phyloP scores from a whole-genome alignment of 2,113 vertebrate genomes.

The Plecotus auritus region DNA sequence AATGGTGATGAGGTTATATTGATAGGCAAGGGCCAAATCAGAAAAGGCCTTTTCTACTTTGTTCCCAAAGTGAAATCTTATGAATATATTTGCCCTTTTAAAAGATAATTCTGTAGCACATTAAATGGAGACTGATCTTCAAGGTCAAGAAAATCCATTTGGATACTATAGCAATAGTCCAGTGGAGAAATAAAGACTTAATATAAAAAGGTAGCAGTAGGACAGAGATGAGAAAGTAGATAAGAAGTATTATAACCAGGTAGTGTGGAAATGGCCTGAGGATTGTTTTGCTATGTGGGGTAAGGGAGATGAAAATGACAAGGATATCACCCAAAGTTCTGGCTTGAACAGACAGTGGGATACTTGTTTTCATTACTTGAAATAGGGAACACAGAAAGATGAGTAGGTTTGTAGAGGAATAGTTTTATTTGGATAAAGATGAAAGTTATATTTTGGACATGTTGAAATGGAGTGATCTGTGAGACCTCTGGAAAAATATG shows the following conservation, averaged over 20 bases:
- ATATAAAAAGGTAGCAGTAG: background rate
- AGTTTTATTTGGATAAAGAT: background rate
- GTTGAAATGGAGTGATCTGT: background rate
- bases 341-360: background rate
- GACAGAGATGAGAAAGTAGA: background rate
- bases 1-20: background rate
- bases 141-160: background rate
- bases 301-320: background rate
- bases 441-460: background rate
- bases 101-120: background rate
- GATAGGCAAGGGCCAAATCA: background rate
- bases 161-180: background rate
- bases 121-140: background rate
- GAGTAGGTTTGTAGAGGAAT: background rate
- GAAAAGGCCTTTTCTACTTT: background rate
- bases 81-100: background rate
- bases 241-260: background rate
- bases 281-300: background rate
- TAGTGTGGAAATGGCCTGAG: background rate
- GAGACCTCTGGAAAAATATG: background rate
- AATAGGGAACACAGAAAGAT: background rate
- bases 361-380: background rate
- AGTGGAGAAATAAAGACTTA: background rate
- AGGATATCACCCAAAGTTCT: background rate
- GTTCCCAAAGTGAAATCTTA: background rate